Evolutionary conservation across 2,797 vertebrate species (phyloP).

Genomic region (Coregonus ussuriensis): DNA sequence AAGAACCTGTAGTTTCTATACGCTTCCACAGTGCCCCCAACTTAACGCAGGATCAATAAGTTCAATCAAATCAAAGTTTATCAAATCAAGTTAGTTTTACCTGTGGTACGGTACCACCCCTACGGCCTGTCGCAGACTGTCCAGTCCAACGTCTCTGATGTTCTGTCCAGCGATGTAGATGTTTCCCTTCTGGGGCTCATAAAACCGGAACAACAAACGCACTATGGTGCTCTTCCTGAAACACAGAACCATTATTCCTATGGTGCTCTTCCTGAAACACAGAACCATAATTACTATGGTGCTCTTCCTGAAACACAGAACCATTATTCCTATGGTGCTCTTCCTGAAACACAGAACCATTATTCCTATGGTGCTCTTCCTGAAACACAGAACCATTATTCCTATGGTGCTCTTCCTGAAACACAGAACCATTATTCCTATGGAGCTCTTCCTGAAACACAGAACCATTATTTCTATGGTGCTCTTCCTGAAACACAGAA

Average conservation of each 20-base stretch:
- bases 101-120: conserved; percentile 98
- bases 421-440: no score
- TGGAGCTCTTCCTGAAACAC: no score
- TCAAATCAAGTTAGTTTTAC: conserved; percentile 59
- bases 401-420: no score
- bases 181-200: conserved; percentile 90
- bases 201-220: conserved; percentile 95
- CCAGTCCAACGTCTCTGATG: conserved; percentile 90
- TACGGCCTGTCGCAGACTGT: conserved; percentile 89
- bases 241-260: neutral
- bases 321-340: neutral
- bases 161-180: conserved; percentile 94
- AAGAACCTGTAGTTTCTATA: conserved; percentile 20
- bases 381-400: no score
- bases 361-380: no score
- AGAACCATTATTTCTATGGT: no score
- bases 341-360: no score
- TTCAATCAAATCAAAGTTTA: neutral
- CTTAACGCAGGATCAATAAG: neutral
- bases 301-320: neutral
- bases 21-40: conserved; percentile 48
- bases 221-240: conserved; percentile 97
- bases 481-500: no score
- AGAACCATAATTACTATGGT: no score
- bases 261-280: no score